A percentile compares a stretch with the other conserved stretches of the same genome.
Evolutionary conservation across 2,113 vertebrate genomes (phyloP).

Genomic region (Aldabrachelys gigantea): DNA sequence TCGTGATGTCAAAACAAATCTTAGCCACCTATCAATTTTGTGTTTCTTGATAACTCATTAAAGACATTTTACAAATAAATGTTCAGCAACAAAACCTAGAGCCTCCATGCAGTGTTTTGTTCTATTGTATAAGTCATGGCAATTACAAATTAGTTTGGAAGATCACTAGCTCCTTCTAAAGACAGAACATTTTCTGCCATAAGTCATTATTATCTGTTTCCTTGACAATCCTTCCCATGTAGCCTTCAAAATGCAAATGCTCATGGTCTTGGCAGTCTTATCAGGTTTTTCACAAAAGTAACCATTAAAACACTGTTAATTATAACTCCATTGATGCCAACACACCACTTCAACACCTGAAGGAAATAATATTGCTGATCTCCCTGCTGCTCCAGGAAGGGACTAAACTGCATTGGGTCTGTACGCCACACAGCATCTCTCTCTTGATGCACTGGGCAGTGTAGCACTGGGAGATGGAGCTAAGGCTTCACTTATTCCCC

Average conservation of each 20-base stretch:
- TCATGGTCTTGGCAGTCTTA: conserved; percentile 31
- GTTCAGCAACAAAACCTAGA: conserved; percentile 26
- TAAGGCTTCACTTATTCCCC: background rate
- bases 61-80: conserved; percentile 46
- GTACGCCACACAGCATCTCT: background rate
- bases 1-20: background rate
- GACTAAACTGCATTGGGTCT: background rate
- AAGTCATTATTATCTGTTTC: conserved; percentile 57
- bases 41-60: conserved; percentile 41
- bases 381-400: background rate
- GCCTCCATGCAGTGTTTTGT: conserved; percentile 22
- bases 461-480: background rate
- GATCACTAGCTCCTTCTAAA: conserved; percentile 54
- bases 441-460: background rate
- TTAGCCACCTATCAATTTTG: background rate
- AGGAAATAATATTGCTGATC: background rate
- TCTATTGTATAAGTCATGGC: conserved; percentile 35
- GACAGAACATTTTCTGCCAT: conserved; percentile 44
- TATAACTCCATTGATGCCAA: conserved; percentile 13
- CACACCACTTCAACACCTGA: background rate
- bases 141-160: conserved; percentile 46
- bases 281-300: conserved; percentile 27
- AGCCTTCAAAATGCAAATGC: conserved; percentile 20
- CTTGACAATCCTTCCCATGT: conserved; percentile 46
- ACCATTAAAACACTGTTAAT: conserved; percentile 31